These are phyloP conservation scores for Aphaenogaster rudis DNA, from an alignment of 1,140 invertebrate species.

Conservation along the genomic window DNA sequence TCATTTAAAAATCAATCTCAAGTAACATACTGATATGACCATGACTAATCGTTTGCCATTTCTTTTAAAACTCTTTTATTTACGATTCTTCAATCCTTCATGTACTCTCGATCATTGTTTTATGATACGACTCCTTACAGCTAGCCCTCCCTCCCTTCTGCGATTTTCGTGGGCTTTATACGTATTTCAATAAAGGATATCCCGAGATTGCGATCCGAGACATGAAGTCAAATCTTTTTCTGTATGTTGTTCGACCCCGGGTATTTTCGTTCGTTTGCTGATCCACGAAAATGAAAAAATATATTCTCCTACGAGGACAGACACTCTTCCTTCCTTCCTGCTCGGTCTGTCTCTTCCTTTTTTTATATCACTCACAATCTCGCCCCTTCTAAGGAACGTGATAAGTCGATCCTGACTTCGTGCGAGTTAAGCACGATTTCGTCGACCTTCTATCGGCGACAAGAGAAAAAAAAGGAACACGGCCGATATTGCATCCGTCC, in stretches of 20 bases:
- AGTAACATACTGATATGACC: not conserved
- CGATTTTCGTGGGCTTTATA: not conserved
- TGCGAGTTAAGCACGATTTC: conserved; percentile 57
- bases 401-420: conserved; percentile 64
- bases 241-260: not conserved
- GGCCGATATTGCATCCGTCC: conserved; percentile 62
- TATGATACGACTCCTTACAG: not conserved
- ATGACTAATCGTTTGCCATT: not conserved
- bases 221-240: conserved; percentile 30
- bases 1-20: not conserved
- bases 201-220: not conserved
- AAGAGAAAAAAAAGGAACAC: conserved; percentile 35
- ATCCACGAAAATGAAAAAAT: conserved; percentile 62
- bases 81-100: not conserved
- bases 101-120: not conserved
- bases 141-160: not conserved
- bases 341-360: not conserved
- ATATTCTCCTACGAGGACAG: not conserved
- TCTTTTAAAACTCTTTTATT: not conserved
- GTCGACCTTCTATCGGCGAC: not conserved
- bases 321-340: no score
- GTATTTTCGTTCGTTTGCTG: conserved; percentile 41
- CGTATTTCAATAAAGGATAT: not conserved
- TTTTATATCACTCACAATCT: conserved; percentile 66
- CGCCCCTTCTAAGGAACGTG: conserved; percentile 31